Evolutionary conservation across 2,888 invertebrate species (phyloP), one percentile per base, ranked within the genome.

Genomic region (Diploptera punctata): DNA sequence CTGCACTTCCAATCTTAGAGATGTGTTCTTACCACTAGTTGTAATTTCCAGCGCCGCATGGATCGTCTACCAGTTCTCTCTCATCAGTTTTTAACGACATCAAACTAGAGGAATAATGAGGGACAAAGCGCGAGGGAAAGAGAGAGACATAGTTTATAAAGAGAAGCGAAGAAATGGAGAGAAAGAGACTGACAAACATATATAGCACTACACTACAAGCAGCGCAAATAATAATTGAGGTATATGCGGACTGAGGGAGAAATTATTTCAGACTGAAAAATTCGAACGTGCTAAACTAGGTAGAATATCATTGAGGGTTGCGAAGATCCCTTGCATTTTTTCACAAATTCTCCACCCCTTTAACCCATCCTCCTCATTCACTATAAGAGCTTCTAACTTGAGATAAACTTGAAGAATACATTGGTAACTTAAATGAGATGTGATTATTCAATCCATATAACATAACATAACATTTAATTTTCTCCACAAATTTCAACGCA

Each of bases 211-310:
- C 16, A 57, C 57, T 57, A 29, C 16, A 57, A 52, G 24, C 52
- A 52, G 29, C 57, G 10, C n/a, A 24, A 57, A 57, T n/a, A 57
- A 57, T 57, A 57, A 57, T 31, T 57, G 57, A 57, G 57, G 57
- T 57, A 18, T 24, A 29, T 24, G 26, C 1, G 29, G 29, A 57
- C 57, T 57, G 10, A 29, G 5, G 29, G 57, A 57, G 29, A 57
- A 33, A 57, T 57, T 65, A 65, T 44, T 65, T 65, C 26, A 65
- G 44, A 65, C 26, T 44, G 65, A 65, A 65, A 65, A 47, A 44
- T 65, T 65, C n/a, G 65, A 44, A 29, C 65, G 65, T 65, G 65
- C 26, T 33, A 44, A 65, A 65, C n/a, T 65, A 65, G 65, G 65
- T 21, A 47, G 65, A 44, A 47, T n/a, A n/a, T 26, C 26, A 65